Percentiles rank a stretch among this genome's conserved stretches.
These are phyloP conservation scores for Metalampra italica DNA, from an alignment of 2,888 invertebrate species.

Conservation along the genomic window DNA sequence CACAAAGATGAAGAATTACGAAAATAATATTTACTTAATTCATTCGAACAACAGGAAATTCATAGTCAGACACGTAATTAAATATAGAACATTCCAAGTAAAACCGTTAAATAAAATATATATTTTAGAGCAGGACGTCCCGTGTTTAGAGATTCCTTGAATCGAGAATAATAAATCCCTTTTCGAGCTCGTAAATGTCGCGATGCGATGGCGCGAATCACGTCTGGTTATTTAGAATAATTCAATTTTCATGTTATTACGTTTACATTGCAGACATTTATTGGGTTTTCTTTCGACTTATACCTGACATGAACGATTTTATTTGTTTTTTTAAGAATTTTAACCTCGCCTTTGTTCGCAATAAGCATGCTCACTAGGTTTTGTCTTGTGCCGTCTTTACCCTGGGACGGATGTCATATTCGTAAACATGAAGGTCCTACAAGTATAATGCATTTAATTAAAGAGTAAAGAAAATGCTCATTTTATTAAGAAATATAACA, in stretches of 20 bases:
- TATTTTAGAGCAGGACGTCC: conserved; percentile 7
- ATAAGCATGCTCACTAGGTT: too few relatives aligned
- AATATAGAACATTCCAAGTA: conserved; percentile 1
- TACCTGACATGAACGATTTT: not conserved
- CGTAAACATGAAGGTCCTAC: too few relatives aligned
- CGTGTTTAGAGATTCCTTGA: conserved; percentile 8
- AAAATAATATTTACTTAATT: too few relatives aligned
- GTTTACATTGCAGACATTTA: not conserved
- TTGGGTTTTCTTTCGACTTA: not conserved
- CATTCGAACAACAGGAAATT: not conserved
- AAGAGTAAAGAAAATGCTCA: too few relatives aligned
- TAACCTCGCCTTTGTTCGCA: too few relatives aligned
- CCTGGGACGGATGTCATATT: too few relatives aligned
- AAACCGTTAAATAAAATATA: conserved; percentile 3
- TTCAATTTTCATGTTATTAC: not conserved
- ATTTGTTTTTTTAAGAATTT: too few relatives aligned
- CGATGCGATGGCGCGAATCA: conserved; percentile 2
- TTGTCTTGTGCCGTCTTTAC: too few relatives aligned
- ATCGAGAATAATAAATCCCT: conserved; percentile 12
- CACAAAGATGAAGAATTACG: too few relatives aligned
- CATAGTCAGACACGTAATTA: not conserved
- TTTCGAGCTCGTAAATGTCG: conserved; percentile 12
- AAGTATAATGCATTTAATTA: too few relatives aligned
- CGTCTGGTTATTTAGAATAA: not conserved
- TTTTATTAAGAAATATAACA: too few relatives aligned